A percentile compares a stretch with the other conserved stretches of the same genome.
These are phyloP conservation scores for Graptemys geographica DNA, from an alignment of 2,797 vertebrate species.

Conservation along the genomic window DNA sequence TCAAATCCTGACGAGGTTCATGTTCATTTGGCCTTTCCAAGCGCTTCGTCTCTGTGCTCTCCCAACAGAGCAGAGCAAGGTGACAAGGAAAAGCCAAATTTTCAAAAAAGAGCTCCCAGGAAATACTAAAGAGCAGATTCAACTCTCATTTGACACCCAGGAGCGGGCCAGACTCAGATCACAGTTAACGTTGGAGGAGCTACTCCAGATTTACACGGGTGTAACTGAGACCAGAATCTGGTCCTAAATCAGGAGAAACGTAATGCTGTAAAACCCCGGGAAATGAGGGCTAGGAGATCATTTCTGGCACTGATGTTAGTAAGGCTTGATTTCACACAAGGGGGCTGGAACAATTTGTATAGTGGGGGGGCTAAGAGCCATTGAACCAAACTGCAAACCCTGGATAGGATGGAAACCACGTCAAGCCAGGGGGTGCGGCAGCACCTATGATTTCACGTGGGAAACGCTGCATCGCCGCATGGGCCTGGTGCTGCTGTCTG, in stretches of 20 bases:
- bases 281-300: not conserved
- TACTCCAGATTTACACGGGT: not conserved
- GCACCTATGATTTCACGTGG: not conserved
- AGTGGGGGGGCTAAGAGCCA: no score
- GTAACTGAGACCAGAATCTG: not conserved
- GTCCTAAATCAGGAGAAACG: not conserved
- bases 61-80: not conserved
- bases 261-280: not conserved
- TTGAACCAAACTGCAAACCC: no score
- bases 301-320: not conserved
- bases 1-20: not conserved
- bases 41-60: not conserved
- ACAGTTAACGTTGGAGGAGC: not conserved
- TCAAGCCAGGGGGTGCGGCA: no score
- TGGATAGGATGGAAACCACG: no score
- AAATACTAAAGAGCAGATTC: not conserved
- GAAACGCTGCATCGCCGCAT: not conserved
- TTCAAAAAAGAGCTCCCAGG: not conserved
- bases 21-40: not conserved
- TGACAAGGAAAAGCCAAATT: not conserved
- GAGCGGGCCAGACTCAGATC: not conserved
- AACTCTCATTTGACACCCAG: accelerated
- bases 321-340: not conserved
- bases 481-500: not conserved
- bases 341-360: no score